Conservation (phyloP, 2,113 vertebrate species). For the Noturus placidus region DNA sequence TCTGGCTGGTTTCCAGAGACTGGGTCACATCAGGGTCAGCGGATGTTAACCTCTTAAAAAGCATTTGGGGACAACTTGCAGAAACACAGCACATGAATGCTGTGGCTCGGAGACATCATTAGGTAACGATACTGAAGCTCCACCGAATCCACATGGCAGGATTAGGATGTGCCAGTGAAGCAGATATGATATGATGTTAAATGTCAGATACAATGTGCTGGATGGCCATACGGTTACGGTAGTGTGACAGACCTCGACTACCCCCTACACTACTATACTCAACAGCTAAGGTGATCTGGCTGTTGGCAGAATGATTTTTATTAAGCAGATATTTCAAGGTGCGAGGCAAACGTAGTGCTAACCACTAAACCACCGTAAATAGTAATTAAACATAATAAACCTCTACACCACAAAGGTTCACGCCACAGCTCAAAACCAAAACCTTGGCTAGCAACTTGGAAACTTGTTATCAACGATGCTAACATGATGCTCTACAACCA, state of each 20-base stretch:
- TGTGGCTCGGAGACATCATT: constrained; percentile 31
- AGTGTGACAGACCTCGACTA: neutral
- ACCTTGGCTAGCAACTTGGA: neutral
- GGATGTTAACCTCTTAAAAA: constrained; percentile 51
- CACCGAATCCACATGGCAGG: neutral
- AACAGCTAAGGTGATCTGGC: neutral
- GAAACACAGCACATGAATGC: constrained; percentile 30
- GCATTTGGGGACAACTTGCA: constrained; percentile 34
- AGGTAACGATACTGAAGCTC: constrained; percentile 32
- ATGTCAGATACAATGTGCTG: constrained; percentile 34
- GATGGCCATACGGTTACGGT: neutral
- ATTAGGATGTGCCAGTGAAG: constrained; percentile 27
- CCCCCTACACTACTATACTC: no score
- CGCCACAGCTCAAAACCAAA: neutral
- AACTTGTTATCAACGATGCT: neutral
- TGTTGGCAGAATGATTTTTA: neutral
- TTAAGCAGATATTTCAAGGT: neutral
- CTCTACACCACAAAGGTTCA: neutral
- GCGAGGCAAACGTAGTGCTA: no score
- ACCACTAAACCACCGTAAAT: neutral
- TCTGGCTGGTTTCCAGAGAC: constrained; percentile 42
- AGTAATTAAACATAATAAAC: neutral
- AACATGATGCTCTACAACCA: neutral
- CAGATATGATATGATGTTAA: constrained; percentile 30
- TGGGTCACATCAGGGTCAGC: constrained; percentile 48